Base-by-base conservation (phyloP, 2,888 invertebrate genomes). In the Drosophila neutralis region DNA sequence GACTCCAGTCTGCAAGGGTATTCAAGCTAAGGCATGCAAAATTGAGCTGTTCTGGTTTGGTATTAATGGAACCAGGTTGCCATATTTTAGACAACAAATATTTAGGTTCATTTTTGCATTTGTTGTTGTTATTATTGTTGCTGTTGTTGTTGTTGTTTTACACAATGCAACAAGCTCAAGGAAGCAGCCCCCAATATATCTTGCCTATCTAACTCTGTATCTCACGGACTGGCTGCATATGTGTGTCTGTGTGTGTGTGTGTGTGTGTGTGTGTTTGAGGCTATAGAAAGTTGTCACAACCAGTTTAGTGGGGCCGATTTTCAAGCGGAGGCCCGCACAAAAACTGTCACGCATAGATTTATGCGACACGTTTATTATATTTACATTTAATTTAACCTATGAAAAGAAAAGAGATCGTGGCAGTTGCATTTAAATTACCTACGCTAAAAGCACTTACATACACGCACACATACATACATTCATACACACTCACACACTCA, bases 221-320 rank as follows among this genome's bases (percentile, higher is more conserved):
- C 65, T 80, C 15, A 33, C 10, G n/a, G 29, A 29, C 21, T 40
- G 42, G 33, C n/a, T 52, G n/a, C 13, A 40, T 59, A 11, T 38
- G 10, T 58, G 45, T 64, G 45, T 49, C 35, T 38, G 33, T 40
- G 29, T 24, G 11, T 64, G 49, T 53, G 61, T 53, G 61, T 69
- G 21, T 21, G 21, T 21, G 24, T 24, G 11, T 57, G 36, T 64
- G 49, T 53, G 61, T 69, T 33, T 59, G 64, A 68, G 61, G 68
- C 75, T 78, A 77, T 88, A 88, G 87, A 88, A 88, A 88, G 87
- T 88, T 88, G 87, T 83, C 88, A 73, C 88, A 90, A 88, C 87
- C 87, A 88, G 90, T 88, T 88, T 87, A 52, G 36, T 62, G 62
- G 54, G 62, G 73, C 65, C 78, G 68, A 76, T 82, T 83, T 82